Percentiles rank a stretch among this genome's conserved stretches.
These are phyloP conservation scores for Dromas ardeola DNA, from an alignment of 2,113 vertebrate species.

Conservation along the genomic window DNA sequence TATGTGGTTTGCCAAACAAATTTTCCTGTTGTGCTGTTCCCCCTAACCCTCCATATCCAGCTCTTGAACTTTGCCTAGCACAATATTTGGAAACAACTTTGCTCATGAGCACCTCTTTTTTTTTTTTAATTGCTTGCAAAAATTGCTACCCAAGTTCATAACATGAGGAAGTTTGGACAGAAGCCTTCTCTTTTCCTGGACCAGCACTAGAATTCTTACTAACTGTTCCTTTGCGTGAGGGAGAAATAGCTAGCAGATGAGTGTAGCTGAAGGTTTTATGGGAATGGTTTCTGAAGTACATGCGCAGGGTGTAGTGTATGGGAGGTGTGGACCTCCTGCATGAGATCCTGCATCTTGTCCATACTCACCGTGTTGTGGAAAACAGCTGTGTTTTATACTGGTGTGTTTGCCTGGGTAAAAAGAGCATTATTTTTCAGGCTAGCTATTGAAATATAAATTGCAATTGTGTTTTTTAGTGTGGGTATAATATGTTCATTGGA, in stretches of 20 bases:
- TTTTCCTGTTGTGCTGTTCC: background rate
- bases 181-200: background rate
- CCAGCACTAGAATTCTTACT: background rate
- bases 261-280: background rate
- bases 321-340: background rate
- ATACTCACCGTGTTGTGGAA: background rate
- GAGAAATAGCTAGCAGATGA: background rate
- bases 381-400: background rate
- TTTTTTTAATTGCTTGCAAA: background rate
- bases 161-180: background rate
- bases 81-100: background rate
- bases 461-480: background rate
- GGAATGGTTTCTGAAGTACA: background rate
- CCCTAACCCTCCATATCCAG: background rate
- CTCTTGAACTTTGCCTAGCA: background rate
- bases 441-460: background rate
- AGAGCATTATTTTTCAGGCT: background rate
- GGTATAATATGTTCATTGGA: background rate
- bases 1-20: background rate
- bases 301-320: rapidly evolving
- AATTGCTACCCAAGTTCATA: background rate
- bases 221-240: background rate
- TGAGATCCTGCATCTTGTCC: background rate
- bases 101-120: background rate
- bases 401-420: background rate